These are phyloP conservation scores for Spatulosminthurus flaviceps DNA, from an alignment of 2,888 invertebrate genomes.

Conservation along the genomic window DNA sequence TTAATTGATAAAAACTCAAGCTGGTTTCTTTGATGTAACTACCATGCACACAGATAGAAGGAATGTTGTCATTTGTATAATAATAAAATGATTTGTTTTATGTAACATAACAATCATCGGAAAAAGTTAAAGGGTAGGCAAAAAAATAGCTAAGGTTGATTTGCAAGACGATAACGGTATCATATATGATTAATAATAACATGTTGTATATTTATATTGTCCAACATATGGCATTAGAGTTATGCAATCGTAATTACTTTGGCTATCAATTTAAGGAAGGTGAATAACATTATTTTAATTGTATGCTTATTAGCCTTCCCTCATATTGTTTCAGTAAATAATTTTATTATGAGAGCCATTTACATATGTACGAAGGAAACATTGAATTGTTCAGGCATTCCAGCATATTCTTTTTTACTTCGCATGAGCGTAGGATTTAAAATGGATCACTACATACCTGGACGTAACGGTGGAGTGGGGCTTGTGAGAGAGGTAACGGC, in stretches of 20 bases:
- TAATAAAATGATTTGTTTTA: background rate
- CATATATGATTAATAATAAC: background rate
- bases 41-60: too few relatives aligned
- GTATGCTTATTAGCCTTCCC: too few relatives aligned
- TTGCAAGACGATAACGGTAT: background rate
- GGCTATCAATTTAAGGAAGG: background rate
- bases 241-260: background rate
- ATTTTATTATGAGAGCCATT: too few relatives aligned
- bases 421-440: background rate
- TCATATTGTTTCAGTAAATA: too few relatives aligned
- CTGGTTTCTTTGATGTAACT: background rate
- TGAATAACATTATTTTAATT: background rate
- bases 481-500: conserved; percentile 9
- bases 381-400: too few relatives aligned
- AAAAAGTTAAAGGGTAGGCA: background rate
- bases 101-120: too few relatives aligned
- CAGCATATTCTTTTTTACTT: too few relatives aligned
- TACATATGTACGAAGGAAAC: too few relatives aligned
- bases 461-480: conserved; percentile 60
- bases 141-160: background rate
- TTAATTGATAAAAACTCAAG: too few relatives aligned
- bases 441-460: conserved; percentile 50
- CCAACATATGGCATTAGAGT: background rate
- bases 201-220: background rate
- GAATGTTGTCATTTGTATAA: background rate